phyloP scores from a whole-genome alignment of 2,113 vertebrate genomes.

The Acrocephalus arundinaceus region DNA sequence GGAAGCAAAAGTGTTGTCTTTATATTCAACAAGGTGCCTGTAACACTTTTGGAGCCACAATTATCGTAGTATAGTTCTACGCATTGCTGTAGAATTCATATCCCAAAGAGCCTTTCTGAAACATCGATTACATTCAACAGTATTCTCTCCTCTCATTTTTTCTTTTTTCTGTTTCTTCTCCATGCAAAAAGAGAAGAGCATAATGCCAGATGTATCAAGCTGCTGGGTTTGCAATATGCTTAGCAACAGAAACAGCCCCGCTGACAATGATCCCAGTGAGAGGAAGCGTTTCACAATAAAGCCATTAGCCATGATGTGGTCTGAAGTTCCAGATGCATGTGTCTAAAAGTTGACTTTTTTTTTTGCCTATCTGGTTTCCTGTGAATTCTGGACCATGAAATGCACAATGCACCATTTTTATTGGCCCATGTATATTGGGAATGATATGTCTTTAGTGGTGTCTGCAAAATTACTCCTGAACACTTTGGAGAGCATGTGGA shows the following conservation, averaged over 20 bases:
- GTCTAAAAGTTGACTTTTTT: background rate
- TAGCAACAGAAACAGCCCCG: background rate
- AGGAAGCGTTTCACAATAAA: constrained; percentile 19
- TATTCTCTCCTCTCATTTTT: background rate
- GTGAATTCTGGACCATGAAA: background rate
- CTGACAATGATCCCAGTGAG: constrained; percentile 4
- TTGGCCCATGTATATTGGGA: background rate
- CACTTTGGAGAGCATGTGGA: background rate
- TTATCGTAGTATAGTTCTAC: background rate
- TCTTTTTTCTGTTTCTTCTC: background rate
- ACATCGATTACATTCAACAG: background rate
- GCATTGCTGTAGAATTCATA: background rate
- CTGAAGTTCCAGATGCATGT: background rate
- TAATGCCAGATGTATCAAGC: background rate
- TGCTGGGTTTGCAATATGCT: constrained; percentile 2
- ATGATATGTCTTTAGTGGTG: background rate
- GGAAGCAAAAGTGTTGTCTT: background rate
- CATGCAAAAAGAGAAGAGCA: background rate
- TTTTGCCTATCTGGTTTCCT: background rate
- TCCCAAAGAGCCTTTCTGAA: background rate
- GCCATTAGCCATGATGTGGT: background rate
- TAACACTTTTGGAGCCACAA: background rate
- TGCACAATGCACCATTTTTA: background rate
- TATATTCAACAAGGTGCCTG: background rate
- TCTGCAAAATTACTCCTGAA: background rate